Evolutionary conservation across 2,888 invertebrate genomes (phyloP).

Genomic region (Euproctis similis): DNA sequence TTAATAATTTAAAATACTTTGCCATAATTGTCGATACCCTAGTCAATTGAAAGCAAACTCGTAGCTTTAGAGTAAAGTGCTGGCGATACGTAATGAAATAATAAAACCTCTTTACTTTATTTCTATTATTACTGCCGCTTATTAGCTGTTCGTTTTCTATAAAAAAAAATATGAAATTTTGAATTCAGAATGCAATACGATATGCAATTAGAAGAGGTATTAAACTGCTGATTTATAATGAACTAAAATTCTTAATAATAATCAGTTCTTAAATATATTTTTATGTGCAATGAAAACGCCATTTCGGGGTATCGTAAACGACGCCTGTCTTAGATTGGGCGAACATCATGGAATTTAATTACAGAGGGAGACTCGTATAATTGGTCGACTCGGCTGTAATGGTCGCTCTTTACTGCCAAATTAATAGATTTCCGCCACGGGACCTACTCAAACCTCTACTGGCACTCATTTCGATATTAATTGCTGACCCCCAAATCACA

Average conservation of each 20-base stretch:
- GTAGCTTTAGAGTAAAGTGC: too few relatives aligned
- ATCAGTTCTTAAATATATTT: slow-evolving; percentile 42
- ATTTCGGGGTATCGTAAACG: slow-evolving; percentile 68
- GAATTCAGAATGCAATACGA: too few relatives aligned
- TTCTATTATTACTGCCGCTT: too few relatives aligned
- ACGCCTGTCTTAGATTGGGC: slow-evolving; percentile 66
- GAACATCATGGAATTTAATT: slow-evolving; percentile 71
- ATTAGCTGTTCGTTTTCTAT: too few relatives aligned
- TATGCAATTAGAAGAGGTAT: too few relatives aligned
- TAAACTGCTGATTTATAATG: too few relatives aligned
- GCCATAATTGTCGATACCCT: too few relatives aligned
- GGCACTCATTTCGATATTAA: slow-evolving; percentile 54
- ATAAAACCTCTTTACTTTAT: too few relatives aligned
- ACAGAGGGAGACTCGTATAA: slow-evolving; percentile 63
- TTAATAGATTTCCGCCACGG: slow-evolving; percentile 65
- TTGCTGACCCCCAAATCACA: slow-evolving; percentile 48
- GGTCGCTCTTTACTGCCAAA: slow-evolving; percentile 61
- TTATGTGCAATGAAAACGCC: slow-evolving; percentile 63
- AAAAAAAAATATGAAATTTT: too few relatives aligned
- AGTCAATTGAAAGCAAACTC: too few relatives aligned
- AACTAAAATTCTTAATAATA: slow-evolving; percentile 34
- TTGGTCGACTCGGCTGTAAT: slow-evolving; percentile 65
- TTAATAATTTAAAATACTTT: too few relatives aligned
- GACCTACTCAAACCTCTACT: slow-evolving; percentile 40
- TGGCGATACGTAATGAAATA: too few relatives aligned